Evolutionary conservation across 2,888 invertebrate species (phyloP).

Genomic region (Ditula angustiorana): DNA sequence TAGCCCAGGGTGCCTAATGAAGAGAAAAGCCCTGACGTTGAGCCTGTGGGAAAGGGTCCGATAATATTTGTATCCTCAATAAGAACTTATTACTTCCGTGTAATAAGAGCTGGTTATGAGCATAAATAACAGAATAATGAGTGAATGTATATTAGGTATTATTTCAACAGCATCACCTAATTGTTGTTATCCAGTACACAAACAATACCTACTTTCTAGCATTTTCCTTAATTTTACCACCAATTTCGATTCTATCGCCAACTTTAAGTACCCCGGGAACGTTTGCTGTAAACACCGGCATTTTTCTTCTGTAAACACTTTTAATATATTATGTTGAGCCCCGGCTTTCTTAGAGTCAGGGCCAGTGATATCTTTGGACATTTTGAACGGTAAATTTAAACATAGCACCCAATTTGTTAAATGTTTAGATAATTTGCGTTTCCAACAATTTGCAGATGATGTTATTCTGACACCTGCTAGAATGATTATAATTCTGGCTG

Average conservation of each 20-base stretch:
- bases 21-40: no score
- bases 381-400: conserved; percentile 77
- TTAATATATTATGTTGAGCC: conserved; percentile 49
- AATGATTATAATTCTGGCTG: conserved; percentile 10
- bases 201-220: conserved; percentile 71
- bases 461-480: conserved; percentile 30
- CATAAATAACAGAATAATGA: no score
- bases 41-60: not conserved
- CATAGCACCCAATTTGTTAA: conserved; percentile 64
- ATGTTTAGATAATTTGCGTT: conserved; percentile 44
- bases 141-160: no score
- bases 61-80: no score
- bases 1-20: no score
- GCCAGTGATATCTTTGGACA: conserved; percentile 62
- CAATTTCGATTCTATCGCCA: conserved; percentile 79
- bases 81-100: no score
- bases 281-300: conserved; percentile 80
- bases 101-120: no score
- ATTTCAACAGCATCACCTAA: no score
- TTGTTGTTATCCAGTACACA: not conserved
- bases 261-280: conserved; percentile 72
- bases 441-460: conserved; percentile 34
- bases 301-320: conserved; percentile 52
- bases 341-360: conserved; percentile 58
- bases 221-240: conserved; percentile 79